Percentiles rank a stretch among this genome's conserved stretches.
Conservation (phyloP, 2,888 invertebrate genomes). For the Cataglyphis albicans region DNA sequence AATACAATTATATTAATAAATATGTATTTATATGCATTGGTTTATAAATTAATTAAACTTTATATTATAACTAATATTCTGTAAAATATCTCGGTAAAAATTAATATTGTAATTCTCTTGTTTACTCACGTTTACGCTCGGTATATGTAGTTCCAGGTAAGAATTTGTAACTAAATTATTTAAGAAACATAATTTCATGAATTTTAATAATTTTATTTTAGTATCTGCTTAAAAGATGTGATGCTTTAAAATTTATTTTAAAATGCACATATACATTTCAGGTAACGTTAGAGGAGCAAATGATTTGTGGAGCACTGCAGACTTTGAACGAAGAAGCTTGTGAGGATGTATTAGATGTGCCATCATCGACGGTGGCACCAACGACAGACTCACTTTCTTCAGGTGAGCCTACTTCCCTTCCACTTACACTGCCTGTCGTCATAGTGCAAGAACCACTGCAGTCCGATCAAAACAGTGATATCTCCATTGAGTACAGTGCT, state of each 20-base stretch:
- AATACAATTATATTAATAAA: background rate
- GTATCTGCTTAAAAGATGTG: background rate
- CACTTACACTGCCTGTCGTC: constrained; percentile 85
- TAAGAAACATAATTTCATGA: background rate
- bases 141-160: constrained; percentile 76
- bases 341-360: constrained; percentile 94
- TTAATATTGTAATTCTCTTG: constrained; percentile 56
- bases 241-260: background rate
- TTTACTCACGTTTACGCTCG: constrained; percentile 58
- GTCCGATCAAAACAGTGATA: constrained; percentile 84
- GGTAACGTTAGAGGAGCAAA: constrained; percentile 97
- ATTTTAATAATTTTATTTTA: background rate
- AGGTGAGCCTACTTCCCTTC: constrained; percentile 85
- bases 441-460: constrained; percentile 84
- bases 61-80: constrained; percentile 13
- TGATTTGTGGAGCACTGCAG: constrained; percentile 97
- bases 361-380: constrained; percentile 78
- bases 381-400: constrained; percentile 82
- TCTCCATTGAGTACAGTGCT: constrained; percentile 80
- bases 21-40: background rate
- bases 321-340: constrained; percentile 97
- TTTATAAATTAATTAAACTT: constrained; percentile 18
- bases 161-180: constrained; percentile 14
- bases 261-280: constrained; percentile 82
- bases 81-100: background rate